Base-by-base conservation (phyloP, 2,888 invertebrate genomes). In the Lycophotia porphyrea region DNA sequence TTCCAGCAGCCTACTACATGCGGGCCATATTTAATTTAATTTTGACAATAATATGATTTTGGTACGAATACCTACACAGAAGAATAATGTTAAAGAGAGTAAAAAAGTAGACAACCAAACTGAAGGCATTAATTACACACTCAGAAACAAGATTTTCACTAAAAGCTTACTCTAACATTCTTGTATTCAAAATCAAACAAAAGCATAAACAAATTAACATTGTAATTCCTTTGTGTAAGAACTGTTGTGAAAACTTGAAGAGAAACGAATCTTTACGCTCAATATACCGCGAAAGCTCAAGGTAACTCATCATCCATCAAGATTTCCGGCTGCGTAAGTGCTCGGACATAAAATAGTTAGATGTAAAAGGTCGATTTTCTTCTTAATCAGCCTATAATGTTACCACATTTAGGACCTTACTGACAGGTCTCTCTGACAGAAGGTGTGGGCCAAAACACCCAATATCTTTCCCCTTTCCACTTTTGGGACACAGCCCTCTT, bases 271-370 rank as follows among this genome's bases (percentile, higher is more conserved):
- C 27, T 81, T 72, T 27, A 74, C 58, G 74, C 67, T 58, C 75
- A 78, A 75, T 71, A 34, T 73, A 80, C 60, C 63, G 68, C 36
- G 68, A 65, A 36, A 72, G 47, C 39, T 7, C 27, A 55, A 66
- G 72, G 47, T 63, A 79, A 65, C 66, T 81, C 64, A 71, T 66
- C 85, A 71, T 74, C 68, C 61, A 76, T 84, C 82, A 86, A 77
- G 71, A 31, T 44, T 66, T 78, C 72, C 67, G 76, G 58, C 47
- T 74, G 82, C 67, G 60, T 73, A 73, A 82, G 76, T 84, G 78
- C 66, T 86, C 39, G 7, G 7, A 5, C 5, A 63, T n/a, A n/a
- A 5, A n/a, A 63, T 15, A 39, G 36, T 63, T 39, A 39, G 63
- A 15, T n/a, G 15, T n/a, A 63, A 34, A 39, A 63, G 39, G n/a